Percentiles rank a stretch among this genome's conserved stretches.
Evolutionary conservation across 1,140 invertebrate species (phyloP).

Genomic region (Phymorhynchus buccinoides): DNA sequence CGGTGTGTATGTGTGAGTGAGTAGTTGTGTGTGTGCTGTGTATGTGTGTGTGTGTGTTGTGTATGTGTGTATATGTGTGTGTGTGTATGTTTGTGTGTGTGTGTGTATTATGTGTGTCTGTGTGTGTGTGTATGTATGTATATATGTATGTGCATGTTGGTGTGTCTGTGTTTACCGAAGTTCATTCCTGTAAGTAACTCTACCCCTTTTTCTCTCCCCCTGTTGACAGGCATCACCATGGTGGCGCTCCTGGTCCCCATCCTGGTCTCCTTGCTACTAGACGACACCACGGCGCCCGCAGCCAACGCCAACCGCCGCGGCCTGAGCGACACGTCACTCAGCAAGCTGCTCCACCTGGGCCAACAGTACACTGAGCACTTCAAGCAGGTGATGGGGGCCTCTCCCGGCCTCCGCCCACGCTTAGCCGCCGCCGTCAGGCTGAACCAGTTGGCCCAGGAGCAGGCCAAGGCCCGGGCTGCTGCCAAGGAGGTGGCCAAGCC

Average conservation of each 20-base stretch:
- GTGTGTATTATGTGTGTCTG: neutral
- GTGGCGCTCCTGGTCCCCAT: constrained; percentile 89
- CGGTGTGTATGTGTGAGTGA: neutral
- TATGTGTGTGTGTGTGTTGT: neutral
- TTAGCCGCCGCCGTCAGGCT: constrained; percentile 88
- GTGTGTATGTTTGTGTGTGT: neutral
- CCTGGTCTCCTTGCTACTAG: constrained; percentile 87
- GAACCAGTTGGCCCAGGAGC: constrained; percentile 69
- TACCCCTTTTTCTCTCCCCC: constrained; percentile 37
- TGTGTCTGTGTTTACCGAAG: neutral
- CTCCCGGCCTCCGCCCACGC: constrained; percentile 83
- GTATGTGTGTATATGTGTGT: neutral
- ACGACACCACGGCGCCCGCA: constrained; percentile 78
- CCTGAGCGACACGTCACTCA: constrained; percentile 89
- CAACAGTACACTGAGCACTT: constrained; percentile 88
- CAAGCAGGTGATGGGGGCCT: constrained; percentile 88
- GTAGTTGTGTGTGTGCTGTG: neutral
- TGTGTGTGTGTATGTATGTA: neutral
- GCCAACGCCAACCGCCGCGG: constrained; percentile 79
- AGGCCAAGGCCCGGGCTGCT: constrained; percentile 70
- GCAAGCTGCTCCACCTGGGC: constrained; percentile 91
- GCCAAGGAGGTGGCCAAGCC: constrained; percentile 75
- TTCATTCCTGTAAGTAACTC: too few species aligned
- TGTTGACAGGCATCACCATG: constrained; percentile 87
- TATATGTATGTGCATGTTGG: neutral